A percentile compares a stretch with the other conserved stretches of the same genome.
Conservation (phyloP, 2,113 vertebrate species). For the Microcebus griseorufus region DNA sequence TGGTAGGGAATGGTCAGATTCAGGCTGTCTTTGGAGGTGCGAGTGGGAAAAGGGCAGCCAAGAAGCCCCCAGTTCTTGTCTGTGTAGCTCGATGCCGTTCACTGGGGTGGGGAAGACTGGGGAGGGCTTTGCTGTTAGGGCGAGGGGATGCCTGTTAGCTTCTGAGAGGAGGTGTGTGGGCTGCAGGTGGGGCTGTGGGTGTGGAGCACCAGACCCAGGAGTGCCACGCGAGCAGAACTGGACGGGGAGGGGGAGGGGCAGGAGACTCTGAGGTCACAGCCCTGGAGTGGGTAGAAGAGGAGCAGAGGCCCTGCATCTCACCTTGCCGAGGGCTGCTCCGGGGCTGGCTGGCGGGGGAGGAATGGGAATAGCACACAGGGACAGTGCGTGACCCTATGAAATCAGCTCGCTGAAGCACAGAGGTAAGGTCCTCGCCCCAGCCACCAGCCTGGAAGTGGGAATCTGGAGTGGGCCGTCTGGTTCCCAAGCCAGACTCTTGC, state of each 20-base stretch:
- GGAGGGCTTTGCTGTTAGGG: background rate
- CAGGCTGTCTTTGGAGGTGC: fast-evolving
- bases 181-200: background rate
- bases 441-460: background rate
- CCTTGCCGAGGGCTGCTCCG: background rate
- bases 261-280: background rate
- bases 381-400: too few species aligned
- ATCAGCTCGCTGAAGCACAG: background rate
- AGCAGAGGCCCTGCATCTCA: background rate
- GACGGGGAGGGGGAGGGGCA: fast-evolving
- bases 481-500: too few species aligned
- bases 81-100: background rate
- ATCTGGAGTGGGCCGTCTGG: background rate
- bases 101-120: too few species aligned
- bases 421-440: background rate
- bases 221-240: background rate
- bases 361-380: background rate
- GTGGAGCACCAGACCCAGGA: background rate
- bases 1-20: too few species aligned
- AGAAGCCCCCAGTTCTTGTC: background rate
- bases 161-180: background rate
- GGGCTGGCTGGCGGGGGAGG: background rate
- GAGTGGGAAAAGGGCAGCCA: fast-evolving
- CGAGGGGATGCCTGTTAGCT: fast-evolving
- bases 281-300: too few species aligned